A percentile compares a stretch with the other conserved stretches of the same genome.
These are phyloP conservation scores for Melanotaenia parkinsoni DNA, from an alignment of 2,797 vertebrate genomes.

Conservation along the genomic window DNA sequence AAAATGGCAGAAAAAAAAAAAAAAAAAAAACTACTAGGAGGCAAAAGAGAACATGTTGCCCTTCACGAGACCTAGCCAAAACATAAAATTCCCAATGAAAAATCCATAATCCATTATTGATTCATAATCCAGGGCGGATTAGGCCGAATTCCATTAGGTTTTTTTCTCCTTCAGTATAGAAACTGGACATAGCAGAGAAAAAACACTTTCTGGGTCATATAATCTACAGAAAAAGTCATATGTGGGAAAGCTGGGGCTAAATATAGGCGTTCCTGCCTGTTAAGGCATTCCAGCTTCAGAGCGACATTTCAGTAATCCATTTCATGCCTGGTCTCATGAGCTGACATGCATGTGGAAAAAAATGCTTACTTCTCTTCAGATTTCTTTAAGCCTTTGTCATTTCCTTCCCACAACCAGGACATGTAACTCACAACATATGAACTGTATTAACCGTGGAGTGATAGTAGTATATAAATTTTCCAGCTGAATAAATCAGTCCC, in stretches of 20 bases:
- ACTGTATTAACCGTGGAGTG: not conserved
- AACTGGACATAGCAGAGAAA: conserved; percentile 39
- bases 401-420: conserved; percentile 22
- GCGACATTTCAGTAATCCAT: conserved; percentile 59
- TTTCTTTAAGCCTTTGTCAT: conserved; percentile 55
- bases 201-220: conserved; percentile 70
- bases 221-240: conserved; percentile 41
- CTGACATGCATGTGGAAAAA: conserved; percentile 44
- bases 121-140: conserved; percentile 73
- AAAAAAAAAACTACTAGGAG: conserved; percentile 17
- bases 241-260: conserved; percentile 50
- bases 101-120: conserved; percentile 74
- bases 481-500: not conserved
- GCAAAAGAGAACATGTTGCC: conserved; percentile 7
- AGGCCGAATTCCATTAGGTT: conserved; percentile 50
- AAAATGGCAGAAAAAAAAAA: conserved; percentile 46
- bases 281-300: conserved; percentile 40
- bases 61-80: conserved; percentile 51
- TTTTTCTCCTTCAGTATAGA: conserved; percentile 40
- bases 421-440: conserved; percentile 46
- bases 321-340: conserved; percentile 55
- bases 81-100: conserved; percentile 64
- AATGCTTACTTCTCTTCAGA: conserved; percentile 41
- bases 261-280: conserved; percentile 50
- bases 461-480: too few species aligned